Base-by-base conservation (phyloP, 2,888 invertebrate species). In the Drosophila merina region DNA sequence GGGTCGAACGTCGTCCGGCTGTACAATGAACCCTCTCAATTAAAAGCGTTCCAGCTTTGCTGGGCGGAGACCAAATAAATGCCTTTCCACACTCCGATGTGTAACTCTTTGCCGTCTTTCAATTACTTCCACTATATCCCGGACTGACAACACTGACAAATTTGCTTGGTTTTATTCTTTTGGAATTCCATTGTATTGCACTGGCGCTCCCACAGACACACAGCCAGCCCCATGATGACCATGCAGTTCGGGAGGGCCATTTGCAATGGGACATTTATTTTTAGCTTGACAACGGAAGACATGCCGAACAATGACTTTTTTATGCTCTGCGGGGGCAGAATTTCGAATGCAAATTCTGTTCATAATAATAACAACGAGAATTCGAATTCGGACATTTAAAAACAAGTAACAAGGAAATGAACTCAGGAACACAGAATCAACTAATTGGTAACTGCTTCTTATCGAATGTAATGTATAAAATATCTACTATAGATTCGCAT, bases 241-340 rank as follows among this genome's bases (percentile, higher is more conserved):
- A 45, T 38, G 49, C 42, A 38, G 49, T 63, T 60, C 68, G 49
- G n/a, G 51, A 47, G 38, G 57, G 51, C 67, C 44, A 64, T 72
- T 79, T 72, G 57, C 55, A 71, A 59, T 62, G 76, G 48, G 9
- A 47, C 36, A 42, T 66, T 54, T 79, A 79, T 79, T 74, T 79
- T 74, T 79, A 76, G 72, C 54, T 26, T 54, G 31, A 30, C 48
- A 49, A 4, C 36, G 38, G 26, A 47, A 60, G 25, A 70, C 45
- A 56, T 9, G 10, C 26, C 47, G 44, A 42, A 47, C 57, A 71
- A 67, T 28, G 57, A 70, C 62, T 59, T 56, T 26, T 49, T 31
- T 26, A 50, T 51, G 63, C 51, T 51, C 63, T 51, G 10, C 36
- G n/a, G 14, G 9, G 3, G 25, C 0, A 20, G 7, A 38, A 14